Percentiles rank a stretch among this genome's conserved stretches.
Conservation (phyloP, 2,888 invertebrate genomes). For the Acleris laterana region DNA sequence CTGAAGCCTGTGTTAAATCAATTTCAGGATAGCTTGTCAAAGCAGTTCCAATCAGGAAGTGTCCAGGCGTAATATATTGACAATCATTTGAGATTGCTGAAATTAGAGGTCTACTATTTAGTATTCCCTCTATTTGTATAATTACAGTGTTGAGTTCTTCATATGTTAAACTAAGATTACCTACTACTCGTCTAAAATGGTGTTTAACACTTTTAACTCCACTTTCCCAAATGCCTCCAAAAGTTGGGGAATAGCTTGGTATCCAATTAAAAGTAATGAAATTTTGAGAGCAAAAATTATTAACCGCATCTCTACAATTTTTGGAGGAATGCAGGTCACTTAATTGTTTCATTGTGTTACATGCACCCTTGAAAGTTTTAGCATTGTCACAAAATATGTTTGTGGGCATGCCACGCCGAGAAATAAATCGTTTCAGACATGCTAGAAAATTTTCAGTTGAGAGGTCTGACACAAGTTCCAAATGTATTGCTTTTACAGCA, state of each 20-base stretch:
- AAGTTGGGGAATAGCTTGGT: slow-evolving; percentile 21
- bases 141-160: slow-evolving; percentile 27
- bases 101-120: slow-evolving; percentile 19
- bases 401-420: slow-evolving; percentile 37
- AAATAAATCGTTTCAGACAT: slow-evolving; percentile 37
- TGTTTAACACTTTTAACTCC: slow-evolving; percentile 17
- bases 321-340: slow-evolving; percentile 19
- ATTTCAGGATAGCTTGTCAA: slow-evolving; percentile 5
- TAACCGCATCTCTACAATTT: slow-evolving; percentile 1
- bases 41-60: slow-evolving; percentile 12
- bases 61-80: slow-evolving; percentile 11
- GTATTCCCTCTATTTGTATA: slow-evolving; percentile 17
- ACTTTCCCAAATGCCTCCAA: slow-evolving; percentile 19
- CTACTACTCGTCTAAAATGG: slow-evolving; percentile 18
- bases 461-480: slow-evolving; percentile 38
- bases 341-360: slow-evolving; percentile 14
- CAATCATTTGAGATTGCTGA: slow-evolving; percentile 7
- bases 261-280: slow-evolving; percentile 13
- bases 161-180: slow-evolving; percentile 17
- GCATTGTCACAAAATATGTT: slow-evolving; percentile 35
- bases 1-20: no score
- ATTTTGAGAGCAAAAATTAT: slow-evolving; percentile 2
- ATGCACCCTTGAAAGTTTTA: slow-evolving; percentile 18
- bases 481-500: slow-evolving; percentile 34
- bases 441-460: slow-evolving; percentile 39